These are phyloP conservation scores for Ectemnius continuus DNA, from an alignment of 2,888 invertebrate species.

Conservation along the genomic window DNA sequence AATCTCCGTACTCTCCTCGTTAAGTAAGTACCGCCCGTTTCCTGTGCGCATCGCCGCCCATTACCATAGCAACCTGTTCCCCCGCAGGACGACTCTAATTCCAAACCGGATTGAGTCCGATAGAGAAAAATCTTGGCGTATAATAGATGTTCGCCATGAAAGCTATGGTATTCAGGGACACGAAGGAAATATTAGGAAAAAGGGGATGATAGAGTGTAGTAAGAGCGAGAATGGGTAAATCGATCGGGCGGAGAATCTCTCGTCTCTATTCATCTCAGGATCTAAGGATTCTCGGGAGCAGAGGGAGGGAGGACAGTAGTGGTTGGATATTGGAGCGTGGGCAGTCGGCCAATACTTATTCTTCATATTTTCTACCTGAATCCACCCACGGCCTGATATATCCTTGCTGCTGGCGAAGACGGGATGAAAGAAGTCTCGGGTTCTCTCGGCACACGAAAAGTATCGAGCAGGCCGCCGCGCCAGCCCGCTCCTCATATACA, in stretches of 20 bases:
- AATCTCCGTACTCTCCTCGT: neutral
- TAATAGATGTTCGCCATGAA: no score
- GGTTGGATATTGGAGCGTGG: constrained; percentile 44
- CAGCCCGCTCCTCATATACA: no score
- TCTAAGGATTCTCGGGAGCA: neutral
- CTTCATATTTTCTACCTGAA: constrained; percentile 56
- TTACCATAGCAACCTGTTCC: no score
- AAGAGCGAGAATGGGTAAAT: constrained; percentile 24
- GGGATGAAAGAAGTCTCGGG: neutral
- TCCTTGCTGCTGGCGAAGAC: neutral
- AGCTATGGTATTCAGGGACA: neutral
- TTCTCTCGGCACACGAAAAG: constrained; percentile 22
- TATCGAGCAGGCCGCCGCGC: constrained; percentile 45
- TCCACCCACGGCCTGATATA: constrained; percentile 44
- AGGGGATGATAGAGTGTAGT: neutral
- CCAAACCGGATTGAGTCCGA: no score
- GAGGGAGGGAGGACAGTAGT: neutral
- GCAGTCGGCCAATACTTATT: constrained; percentile 43
- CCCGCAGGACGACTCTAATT: no score
- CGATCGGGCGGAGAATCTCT: constrained; percentile 31
- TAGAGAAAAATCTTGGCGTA: no score
- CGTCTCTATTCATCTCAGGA: constrained; percentile 26
- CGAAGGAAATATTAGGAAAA: neutral
- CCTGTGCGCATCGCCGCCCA: no score
- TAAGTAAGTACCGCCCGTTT: neutral